Evolutionary conservation across 2,888 invertebrate species (phyloP).

Genomic region (Lepas anatifera): DNA sequence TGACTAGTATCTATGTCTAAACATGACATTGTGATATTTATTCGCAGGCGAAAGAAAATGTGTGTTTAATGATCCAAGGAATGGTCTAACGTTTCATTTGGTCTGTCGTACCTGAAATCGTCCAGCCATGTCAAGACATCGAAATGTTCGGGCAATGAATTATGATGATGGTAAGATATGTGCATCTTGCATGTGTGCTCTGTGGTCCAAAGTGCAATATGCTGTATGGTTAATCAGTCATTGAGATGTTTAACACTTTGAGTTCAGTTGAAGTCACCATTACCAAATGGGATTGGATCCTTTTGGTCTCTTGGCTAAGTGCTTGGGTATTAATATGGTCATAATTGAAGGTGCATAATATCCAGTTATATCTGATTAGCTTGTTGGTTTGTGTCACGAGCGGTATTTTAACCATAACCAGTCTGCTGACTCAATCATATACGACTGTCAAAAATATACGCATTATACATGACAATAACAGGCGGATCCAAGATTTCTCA

Average conservation of each 20-base stretch:
- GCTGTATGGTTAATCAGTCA: too few relatives aligned
- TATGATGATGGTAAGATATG: constrained; percentile 55
- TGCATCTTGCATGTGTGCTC: not conserved
- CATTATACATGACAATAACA: too few relatives aligned
- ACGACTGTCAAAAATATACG: too few relatives aligned
- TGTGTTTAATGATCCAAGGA: not conserved
- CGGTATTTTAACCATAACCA: too few relatives aligned
- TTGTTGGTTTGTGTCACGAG: too few relatives aligned
- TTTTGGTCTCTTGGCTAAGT: not conserved
- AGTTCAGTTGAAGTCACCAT: too few relatives aligned
- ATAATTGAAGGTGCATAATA: not conserved
- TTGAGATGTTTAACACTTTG: not conserved
- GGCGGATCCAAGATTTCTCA: too few relatives aligned
- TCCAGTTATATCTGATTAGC: too few relatives aligned
- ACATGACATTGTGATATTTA: not conserved
- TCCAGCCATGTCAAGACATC: constrained; percentile 65
- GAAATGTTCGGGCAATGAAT: constrained; percentile 70
- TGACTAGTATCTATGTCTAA: not conserved
- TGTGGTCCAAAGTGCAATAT: not conserved
- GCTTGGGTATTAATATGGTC: too few relatives aligned
- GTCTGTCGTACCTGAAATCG: not conserved
- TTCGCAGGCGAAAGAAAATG: not conserved
- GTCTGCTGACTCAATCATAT: too few relatives aligned
- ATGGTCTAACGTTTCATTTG: not conserved
- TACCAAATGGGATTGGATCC: not conserved